Evolutionary conservation across 2,113 vertebrate species (phyloP), one percentile per base, ranked within the genome.

Genomic region (Emydocephalus ijimae): DNA sequence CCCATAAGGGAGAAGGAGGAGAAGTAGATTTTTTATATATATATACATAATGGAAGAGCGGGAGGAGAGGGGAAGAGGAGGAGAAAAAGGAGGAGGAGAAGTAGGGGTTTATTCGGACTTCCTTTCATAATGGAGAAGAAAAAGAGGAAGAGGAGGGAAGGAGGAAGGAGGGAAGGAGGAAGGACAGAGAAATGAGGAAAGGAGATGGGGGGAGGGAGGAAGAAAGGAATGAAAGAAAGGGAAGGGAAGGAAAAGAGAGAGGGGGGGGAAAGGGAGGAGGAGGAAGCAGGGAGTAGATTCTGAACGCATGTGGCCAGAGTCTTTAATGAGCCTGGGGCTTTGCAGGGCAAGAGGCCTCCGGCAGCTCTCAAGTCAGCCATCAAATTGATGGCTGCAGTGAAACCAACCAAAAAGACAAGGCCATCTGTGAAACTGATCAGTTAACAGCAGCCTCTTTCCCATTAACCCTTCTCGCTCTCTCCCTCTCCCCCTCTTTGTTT

Each of bases 371-470:
- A 59, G 48, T 12, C 15, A n/a, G 90, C 23, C 81, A 59, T 91
- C 81, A 86, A 91, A 85, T 43, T 26, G 26, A 91, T 64, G 34
- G 90, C 85, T 87, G 90, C 90, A 87, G 9, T 87, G 81, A 91
- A 91, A 87, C 55, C 59, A 26, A 87, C 85, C 55, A 50, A 43
- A 43, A 87, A 85, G 57, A 91, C n/a, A 5, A 23, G 12, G 26
- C 39, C 90, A 91, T 91, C 90, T 86, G 85, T 91, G 81, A 91
- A 59, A 91, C 3, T 23, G 55, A 50, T 86, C 43, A 23, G 90
- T 43, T 87, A 87, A 61, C 85, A 48, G 39, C 55, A 48, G 43
- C 90, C 90, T 91, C 85, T 87, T 87, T 87, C 39, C 81, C 29
- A 91, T 91, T 61, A 91, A 56, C 85, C 48, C 43, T n/a, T 91